These are phyloP conservation scores for Butastur rufipennis DNA, from an alignment of 2,113 vertebrate species.

Conservation along the genomic window DNA sequence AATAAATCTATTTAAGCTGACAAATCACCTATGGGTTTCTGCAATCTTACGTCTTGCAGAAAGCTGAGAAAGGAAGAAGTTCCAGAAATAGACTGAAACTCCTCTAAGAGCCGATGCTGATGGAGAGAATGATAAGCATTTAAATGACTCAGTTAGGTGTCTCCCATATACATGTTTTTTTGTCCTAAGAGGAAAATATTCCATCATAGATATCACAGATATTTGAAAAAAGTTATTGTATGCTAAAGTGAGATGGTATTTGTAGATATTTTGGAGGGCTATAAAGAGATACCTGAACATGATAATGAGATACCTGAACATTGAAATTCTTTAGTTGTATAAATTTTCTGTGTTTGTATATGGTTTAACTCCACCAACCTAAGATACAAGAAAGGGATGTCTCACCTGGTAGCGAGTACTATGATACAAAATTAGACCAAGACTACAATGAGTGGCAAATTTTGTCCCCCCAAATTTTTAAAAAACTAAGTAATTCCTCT, in stretches of 20 bases:
- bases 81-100: slow-evolving; percentile 5
- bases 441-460: neutral
- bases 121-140: neutral
- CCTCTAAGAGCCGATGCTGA: neutral
- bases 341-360: neutral
- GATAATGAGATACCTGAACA: neutral
- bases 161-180: neutral
- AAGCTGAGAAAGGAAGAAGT: neutral
- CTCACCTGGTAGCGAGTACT: neutral
- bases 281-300: neutral
- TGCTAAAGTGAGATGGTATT: neutral
- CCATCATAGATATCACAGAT: neutral
- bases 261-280: neutral
- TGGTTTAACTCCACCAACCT: neutral
- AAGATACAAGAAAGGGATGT: neutral
- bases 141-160: neutral
- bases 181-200: neutral
- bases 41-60: neutral
- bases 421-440: neutral
- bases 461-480: neutral
- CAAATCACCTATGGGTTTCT: neutral
- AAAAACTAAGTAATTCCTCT: neutral
- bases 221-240: neutral
- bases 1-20: neutral
- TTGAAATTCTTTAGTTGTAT: neutral